Percentiles rank a stretch among this genome's conserved stretches.
Evolutionary conservation across 64 coral and sea anemone genomes (phyloP).

Genomic region (Acropora yongei): DNA sequence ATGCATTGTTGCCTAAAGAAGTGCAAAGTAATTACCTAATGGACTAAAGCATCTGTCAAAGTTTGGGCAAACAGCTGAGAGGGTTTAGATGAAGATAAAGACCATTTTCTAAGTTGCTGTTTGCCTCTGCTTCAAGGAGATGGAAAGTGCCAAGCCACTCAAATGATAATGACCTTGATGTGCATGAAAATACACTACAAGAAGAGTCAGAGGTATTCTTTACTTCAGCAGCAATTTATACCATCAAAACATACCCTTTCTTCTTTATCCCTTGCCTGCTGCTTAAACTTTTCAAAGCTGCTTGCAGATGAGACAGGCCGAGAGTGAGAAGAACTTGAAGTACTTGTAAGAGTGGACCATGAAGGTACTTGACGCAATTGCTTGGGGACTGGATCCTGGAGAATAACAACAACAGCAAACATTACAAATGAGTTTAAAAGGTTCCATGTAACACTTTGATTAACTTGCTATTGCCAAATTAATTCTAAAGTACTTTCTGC

Average conservation of each 20-base stretch:
- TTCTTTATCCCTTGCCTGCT: constrained; percentile 91
- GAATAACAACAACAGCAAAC: neutral
- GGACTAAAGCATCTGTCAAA: neutral
- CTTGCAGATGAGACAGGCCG: constrained; percentile 73
- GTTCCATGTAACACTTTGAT: neutral
- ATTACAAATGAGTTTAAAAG: neutral
- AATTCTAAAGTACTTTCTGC: too few relatives aligned
- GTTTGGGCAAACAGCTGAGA: neutral
- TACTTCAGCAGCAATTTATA: neutral
- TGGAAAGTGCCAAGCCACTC: too few relatives aligned
- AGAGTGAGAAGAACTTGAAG: constrained; percentile 45
- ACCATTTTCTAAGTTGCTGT: too few relatives aligned
- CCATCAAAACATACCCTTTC: constrained; percentile 65
- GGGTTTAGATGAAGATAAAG: too few relatives aligned
- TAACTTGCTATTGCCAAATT: neutral
- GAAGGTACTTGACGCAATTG: constrained; percentile 79
- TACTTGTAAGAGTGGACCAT: constrained; percentile 70
- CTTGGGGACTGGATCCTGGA: constrained; percentile 68
- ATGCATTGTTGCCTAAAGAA: neutral
- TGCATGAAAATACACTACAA: too few relatives aligned
- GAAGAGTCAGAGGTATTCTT: neutral
- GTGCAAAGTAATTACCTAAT: neutral
- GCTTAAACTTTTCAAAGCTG: constrained; percentile 96
- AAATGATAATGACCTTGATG: too few relatives aligned
- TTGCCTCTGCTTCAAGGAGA: too few relatives aligned